Percentiles rank a stretch among this genome's conserved stretches.
Conservation (phyloP, 2,797 vertebrate genomes). For the Gambelia wislizenii region DNA sequence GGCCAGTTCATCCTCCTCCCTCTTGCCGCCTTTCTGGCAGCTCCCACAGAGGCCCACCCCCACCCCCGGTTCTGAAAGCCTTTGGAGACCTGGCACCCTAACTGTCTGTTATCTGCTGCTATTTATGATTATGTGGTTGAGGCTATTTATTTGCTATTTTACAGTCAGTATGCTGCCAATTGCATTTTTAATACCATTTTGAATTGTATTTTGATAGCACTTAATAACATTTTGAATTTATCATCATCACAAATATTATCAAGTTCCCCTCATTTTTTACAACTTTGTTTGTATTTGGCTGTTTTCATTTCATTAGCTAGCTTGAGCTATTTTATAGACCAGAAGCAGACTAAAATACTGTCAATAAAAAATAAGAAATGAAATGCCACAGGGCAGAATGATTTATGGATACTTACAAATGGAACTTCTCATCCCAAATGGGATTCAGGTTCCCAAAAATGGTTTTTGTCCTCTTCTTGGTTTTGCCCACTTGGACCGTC, state of each 20-base stretch:
- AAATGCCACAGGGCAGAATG: not conserved
- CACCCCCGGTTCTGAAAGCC: not conserved
- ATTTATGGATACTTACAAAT: slow-evolving; percentile 89
- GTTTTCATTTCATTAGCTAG: not conserved
- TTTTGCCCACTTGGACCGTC: slow-evolving; percentile 98
- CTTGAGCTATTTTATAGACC: not conserved
- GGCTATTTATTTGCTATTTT: not conserved
- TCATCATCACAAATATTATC: not conserved
- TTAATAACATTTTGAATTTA: not conserved
- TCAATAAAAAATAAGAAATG: not conserved
- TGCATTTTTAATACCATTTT: no score
- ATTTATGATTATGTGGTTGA: not conserved
- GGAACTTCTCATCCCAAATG: slow-evolving; percentile 98
- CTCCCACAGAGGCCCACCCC: not conserved
- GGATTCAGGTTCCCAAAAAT: slow-evolving; percentile 99
- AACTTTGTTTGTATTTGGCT: not conserved
- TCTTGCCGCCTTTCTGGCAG: no score
- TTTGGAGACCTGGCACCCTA: rapidly evolving
- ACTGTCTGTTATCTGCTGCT: not conserved
- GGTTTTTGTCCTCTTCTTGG: slow-evolving; percentile 98
- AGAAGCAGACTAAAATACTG: not conserved
- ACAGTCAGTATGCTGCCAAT: no score
- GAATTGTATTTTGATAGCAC: no score
- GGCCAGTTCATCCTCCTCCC: not conserved
- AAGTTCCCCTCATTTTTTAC: not conserved